Evolutionary conservation across 2,113 vertebrate genomes (phyloP), one percentile per base, ranked within the genome.

Genomic region (Ancistrus triradiatus): DNA sequence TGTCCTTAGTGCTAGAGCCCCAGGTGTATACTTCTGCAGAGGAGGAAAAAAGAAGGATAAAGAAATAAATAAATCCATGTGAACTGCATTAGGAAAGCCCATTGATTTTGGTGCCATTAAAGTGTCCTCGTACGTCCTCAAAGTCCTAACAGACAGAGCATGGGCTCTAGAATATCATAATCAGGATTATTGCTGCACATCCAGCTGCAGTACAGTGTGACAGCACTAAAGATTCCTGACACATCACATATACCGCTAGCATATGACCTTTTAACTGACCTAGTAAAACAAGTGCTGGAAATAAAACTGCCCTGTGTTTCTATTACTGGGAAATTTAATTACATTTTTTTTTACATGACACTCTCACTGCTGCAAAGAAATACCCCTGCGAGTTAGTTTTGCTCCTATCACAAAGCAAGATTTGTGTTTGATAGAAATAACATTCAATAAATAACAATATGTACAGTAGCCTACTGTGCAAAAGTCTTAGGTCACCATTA

Each of bases 1-100:
- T 77, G 76, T 74, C 52, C 72, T 66, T 40, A 59, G 19, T 64
- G 76, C 43, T 17, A 22, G 14, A 67, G 70, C 80, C 76, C 77
- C 78, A 78, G 74, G 74, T 69, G 71, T 63, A 53, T 51, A 49
- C 44, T 46, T 63, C 18, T 55, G 59, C 25, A 37, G 37, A 50
- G 9, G 7, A 17, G 24, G 25, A 4, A 42, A 17, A 42, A 46
- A 15, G n/a, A 56, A n/a, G n/a, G n/a, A n/a, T n/a, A n/a, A n/a
- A n/a, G n/a, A n/a, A n/a, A n/a, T n/a, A n/a, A 49, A 66, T 19
- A 58, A 47, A 66, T 66, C 46, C 55, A 58, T 18, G 52, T 24
- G 52, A 57, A 66, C 42, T 65, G 52, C 52, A 40, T 66, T 66
- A 58, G 43, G 53, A 31, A 21, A 25, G 31, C 37, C 42, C 64